Evolutionary conservation across 2,113 vertebrate species (phyloP).

Genomic region (Phylloscopus trochilus): DNA sequence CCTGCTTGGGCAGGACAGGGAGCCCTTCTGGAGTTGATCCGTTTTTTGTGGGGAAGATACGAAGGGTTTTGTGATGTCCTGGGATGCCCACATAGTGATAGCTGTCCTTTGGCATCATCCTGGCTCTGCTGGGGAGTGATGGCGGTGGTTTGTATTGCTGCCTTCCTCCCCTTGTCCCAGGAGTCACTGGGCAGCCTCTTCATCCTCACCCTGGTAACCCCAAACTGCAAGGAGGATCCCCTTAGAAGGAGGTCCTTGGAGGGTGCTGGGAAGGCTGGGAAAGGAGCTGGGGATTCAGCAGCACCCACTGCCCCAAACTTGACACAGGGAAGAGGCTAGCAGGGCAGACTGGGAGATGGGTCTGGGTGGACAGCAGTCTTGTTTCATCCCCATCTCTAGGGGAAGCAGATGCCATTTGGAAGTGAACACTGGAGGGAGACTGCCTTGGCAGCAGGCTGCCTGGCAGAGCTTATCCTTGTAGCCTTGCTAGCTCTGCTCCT

Average conservation of each 20-base stretch:
- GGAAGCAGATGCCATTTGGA: background rate
- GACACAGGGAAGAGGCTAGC: background rate
- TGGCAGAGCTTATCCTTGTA: background rate
- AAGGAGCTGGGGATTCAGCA: background rate
- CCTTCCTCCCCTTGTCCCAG: background rate
- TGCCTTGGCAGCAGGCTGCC: background rate
- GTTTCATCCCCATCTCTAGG: rapidly evolving
- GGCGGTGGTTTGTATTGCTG: rapidly evolving
- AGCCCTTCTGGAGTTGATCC: background rate
- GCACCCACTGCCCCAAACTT: background rate
- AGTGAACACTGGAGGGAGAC: background rate
- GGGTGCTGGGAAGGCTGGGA: background rate
- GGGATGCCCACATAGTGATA: rapidly evolving
- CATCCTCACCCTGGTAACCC: background rate
- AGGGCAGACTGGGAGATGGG: background rate
- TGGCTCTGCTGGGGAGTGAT: background rate
- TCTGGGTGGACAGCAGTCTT: background rate
- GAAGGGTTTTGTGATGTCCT: background rate
- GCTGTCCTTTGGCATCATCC: background rate
- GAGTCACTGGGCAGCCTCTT: background rate
- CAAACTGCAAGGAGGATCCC: background rate
- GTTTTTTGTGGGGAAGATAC: background rate
- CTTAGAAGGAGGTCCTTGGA: background rate
- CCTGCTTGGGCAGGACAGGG: background rate
- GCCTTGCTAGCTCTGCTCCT: background rate